phyloP scores from a whole-genome alignment of 2,888 invertebrate genomes.

The Agrotis puta region DNA sequence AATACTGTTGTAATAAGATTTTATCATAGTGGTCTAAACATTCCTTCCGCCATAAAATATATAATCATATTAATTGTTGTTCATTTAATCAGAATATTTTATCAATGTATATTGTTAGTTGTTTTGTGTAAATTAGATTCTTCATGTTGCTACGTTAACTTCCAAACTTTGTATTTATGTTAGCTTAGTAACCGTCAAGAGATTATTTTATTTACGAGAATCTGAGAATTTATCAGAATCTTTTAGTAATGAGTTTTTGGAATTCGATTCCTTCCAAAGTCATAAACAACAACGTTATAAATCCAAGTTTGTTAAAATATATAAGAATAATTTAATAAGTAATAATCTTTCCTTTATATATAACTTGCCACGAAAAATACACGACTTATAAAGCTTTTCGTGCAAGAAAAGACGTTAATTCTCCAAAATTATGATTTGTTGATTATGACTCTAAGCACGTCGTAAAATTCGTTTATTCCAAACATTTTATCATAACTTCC shows the following conservation, averaged over 20 bases:
- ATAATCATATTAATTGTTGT: constrained; percentile 23
- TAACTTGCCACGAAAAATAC: constrained; percentile 2
- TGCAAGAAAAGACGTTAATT: background rate
- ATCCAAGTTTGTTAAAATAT: background rate
- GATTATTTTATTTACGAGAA: too few species aligned
- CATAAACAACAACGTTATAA: background rate
- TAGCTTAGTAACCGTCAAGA: background rate
- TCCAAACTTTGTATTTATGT: background rate
- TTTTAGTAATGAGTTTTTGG: background rate
- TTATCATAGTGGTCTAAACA: constrained; percentile 65
- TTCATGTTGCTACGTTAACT: constrained; percentile 28
- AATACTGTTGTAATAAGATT: constrained; percentile 44
- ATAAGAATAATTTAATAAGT: too few species aligned
- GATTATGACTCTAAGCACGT: constrained; percentile 3
- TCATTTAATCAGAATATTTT: constrained; percentile 25
- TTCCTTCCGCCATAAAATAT: constrained; percentile 59
- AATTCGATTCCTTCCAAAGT: constrained; percentile 9
- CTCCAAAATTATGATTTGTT: background rate
- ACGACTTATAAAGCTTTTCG: background rate
- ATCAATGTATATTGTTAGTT: constrained; percentile 24
- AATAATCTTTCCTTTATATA: background rate
- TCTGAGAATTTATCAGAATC: too few species aligned
- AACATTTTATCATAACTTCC: constrained; percentile 27
- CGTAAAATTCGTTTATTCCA: constrained; percentile 6
- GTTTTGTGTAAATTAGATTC: constrained; percentile 24